Base-by-base conservation (phyloP, 2,797 vertebrate genomes). In the Melanotaenia parkinsoni region DNA sequence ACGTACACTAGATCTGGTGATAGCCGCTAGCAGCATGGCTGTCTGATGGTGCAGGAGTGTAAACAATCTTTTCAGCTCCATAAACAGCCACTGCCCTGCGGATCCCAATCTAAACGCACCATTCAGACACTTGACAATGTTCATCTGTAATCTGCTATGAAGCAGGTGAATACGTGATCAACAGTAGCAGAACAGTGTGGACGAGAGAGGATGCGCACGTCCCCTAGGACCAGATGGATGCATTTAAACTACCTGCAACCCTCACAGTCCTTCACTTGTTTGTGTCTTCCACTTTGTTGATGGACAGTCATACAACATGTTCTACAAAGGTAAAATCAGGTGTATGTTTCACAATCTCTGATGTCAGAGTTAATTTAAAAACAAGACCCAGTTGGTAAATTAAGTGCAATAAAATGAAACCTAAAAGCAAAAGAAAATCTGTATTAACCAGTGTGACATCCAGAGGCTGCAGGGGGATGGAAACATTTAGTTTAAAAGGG, bases 41-140 rank as follows among this genome's bases (percentile, higher is more conserved):
- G 40, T 33, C 33, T 56, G 60, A 45, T 51, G 13, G 32, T 70
- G 79, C 47, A 22, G 30, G 65, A 67, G 35, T 45, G 30, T 91
- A 90, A 87, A 90, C 84, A 82, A 22, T 60, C 38, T 63, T 67
- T 4, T 22, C 24, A 1, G 7, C 53, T 91, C 80, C 88, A 84
- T 92, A 92, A 94, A 93, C 88, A 79, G 82, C 71, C 45, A 4
- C 68, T 47, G 76, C 86, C 70, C 76, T 78, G 69, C 60, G 74
- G 87, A 93, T 91, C 22, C 0, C 26, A 61, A 94, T 93, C 92
- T 93, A 92, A 84, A 92, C 93, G 90, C 76, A 26, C 78, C 75
- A 90, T 94, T 93, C 77, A 93, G 58, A 67, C 50, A 72, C 58
- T 66, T 53, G 67, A 47, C 7, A 67, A 92, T 80, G 84, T 58